Conservation (phyloP, 2,888 invertebrate genomes). For the Hartigia nigra region DNA sequence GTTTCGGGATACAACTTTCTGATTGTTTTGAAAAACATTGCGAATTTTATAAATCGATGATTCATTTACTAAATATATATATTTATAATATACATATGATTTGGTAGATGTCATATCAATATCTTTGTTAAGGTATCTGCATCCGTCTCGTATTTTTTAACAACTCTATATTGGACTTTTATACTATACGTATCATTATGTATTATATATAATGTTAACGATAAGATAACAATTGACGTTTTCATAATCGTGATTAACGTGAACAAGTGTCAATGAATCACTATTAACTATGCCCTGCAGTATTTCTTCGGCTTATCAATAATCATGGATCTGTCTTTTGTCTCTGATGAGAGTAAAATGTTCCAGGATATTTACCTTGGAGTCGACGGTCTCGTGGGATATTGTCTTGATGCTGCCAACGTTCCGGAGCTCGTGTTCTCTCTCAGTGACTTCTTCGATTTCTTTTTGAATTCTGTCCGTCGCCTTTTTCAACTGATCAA, state of each 20-base stretch:
- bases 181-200: not conserved
- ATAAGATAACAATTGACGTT: not conserved
- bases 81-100: too few species aligned
- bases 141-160: too few species aligned
- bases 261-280: not conserved
- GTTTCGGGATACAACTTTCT: not conserved
- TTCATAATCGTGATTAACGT: not conserved
- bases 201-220: not conserved
- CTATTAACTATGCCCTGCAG: not conserved
- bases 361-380: slow-evolving; percentile 52
- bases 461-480: slow-evolving; percentile 85
- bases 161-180: not conserved
- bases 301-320: not conserved
- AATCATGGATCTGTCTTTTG: too few species aligned
- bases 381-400: slow-evolving; percentile 69
- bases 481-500: slow-evolving; percentile 75
- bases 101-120: too few species aligned
- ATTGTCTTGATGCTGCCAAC: slow-evolving; percentile 70
- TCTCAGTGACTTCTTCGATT: slow-evolving; percentile 85
- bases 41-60: too few species aligned
- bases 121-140: too few species aligned
- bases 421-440: slow-evolving; percentile 84
- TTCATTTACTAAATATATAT: too few species aligned
- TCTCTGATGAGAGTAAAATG: not conserved
- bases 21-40: not conserved